These are phyloP conservation scores for Xanthia togata DNA, from an alignment of 2,888 invertebrate genomes.

Conservation along the genomic window DNA sequence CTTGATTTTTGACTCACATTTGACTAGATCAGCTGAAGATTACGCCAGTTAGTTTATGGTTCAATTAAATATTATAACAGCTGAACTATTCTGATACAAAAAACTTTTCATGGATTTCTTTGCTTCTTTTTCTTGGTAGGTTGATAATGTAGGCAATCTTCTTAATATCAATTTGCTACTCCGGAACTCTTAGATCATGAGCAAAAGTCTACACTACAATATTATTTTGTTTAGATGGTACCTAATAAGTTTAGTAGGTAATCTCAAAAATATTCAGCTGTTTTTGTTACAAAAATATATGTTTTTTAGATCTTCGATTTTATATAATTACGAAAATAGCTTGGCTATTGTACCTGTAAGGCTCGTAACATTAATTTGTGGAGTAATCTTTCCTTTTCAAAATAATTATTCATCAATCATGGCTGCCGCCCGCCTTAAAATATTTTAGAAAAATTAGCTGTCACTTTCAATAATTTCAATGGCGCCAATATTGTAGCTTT, in stretches of 20 bases:
- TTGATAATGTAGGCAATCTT: constrained; percentile 1
- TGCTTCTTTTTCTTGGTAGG: neutral
- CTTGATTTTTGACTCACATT: constrained; percentile 52
- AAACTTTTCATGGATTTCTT: constrained; percentile 10
- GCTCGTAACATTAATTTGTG: constrained; percentile 19
- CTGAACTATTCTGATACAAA: constrained; percentile 14
- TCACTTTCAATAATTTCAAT: constrained; percentile 51
- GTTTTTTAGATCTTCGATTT: constrained; percentile 1
- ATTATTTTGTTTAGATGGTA: neutral
- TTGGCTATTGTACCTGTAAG: constrained; percentile 26
- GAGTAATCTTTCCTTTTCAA: constrained; percentile 5
- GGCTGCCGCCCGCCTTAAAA: neutral
- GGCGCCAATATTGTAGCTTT: constrained; percentile 43
- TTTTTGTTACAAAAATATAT: constrained; percentile 51
- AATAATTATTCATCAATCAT: constrained; percentile 2
- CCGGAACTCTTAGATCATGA: constrained; percentile 5
- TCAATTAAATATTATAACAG: constrained; percentile 17
- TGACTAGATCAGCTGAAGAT: constrained; percentile 67
- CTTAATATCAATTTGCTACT: constrained; percentile 1
- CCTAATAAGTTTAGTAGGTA: constrained; percentile 6
- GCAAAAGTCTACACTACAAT: neutral
- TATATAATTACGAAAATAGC: constrained; percentile 31
- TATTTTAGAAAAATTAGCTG: constrained; percentile 49
- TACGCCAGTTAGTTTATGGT: constrained; percentile 26
- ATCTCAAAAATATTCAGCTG: constrained; percentile 54